Conservation (phyloP, 2,888 invertebrate genomes). For the Crocallis elinguaria region DNA sequence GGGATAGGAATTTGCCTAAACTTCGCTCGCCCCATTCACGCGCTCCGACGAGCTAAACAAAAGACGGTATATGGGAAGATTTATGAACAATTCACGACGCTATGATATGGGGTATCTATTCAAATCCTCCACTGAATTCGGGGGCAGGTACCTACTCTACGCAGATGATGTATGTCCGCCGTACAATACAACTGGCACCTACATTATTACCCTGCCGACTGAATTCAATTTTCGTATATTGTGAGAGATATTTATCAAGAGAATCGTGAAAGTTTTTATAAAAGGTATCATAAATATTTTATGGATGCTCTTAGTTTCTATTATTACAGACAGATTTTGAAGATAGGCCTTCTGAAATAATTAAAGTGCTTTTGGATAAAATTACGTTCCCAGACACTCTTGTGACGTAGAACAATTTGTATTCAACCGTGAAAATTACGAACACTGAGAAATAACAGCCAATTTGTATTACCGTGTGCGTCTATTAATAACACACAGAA, state of each 20-base stretch:
- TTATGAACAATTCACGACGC: conserved; percentile 79
- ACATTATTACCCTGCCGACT: conserved; percentile 44
- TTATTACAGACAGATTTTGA: not conserved
- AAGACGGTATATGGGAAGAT: conserved; percentile 75
- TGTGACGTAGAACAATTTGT: conserved; percentile 16
- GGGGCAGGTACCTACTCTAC: conserved; percentile 58
- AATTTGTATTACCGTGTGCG: conserved; percentile 55
- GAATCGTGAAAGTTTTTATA: conserved; percentile 27
- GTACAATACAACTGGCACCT: conserved; percentile 57
- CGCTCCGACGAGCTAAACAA: conserved; percentile 68
- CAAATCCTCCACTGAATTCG: conserved; percentile 69
- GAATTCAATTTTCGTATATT: conserved; percentile 55
- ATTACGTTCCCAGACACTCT: conserved; percentile 19
- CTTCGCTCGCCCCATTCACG: conserved; percentile 42
- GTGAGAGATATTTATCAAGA: conserved; percentile 30
- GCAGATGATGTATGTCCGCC: conserved; percentile 65
- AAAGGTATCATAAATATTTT: conserved; percentile 24
- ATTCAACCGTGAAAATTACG: conserved; percentile 38
- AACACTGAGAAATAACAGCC: conserved; percentile 52
- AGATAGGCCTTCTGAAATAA: conserved; percentile 19
- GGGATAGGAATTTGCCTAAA: conserved; percentile 62
- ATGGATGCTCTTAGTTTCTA: not conserved
- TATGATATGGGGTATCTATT: conserved; percentile 79
- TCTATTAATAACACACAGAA: conserved; percentile 57
- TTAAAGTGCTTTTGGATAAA: conserved; percentile 22